A percentile compares a stretch with the other conserved stretches of the same genome.
phyloP scores from a whole-genome alignment of 2,888 invertebrate genomes.

The Helicoverpa assulta region DNA sequence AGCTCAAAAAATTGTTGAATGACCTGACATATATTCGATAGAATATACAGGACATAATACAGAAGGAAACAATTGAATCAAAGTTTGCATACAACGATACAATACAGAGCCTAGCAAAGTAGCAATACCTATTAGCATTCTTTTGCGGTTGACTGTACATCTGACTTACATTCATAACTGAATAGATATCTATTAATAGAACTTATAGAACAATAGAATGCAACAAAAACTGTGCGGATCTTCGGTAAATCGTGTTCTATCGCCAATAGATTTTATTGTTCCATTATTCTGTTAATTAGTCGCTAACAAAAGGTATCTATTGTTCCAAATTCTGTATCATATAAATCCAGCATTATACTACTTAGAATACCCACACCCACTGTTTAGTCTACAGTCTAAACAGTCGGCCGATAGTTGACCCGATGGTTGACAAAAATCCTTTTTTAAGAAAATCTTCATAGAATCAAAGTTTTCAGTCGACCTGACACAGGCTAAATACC shows the following conservation, averaged over 20 bases:
- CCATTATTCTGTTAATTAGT: constrained; percentile 51
- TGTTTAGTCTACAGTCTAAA: too few species aligned
- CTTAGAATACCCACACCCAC: background rate
- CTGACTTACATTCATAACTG: constrained; percentile 23
- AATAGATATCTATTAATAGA: constrained; percentile 35
- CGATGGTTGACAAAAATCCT: too few species aligned
- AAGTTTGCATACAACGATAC: background rate
- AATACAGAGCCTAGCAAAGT: background rate
- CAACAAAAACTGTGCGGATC: constrained; percentile 42
- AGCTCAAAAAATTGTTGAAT: too few species aligned
- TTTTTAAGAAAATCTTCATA: too few species aligned
- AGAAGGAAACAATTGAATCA: background rate
- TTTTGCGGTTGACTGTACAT: constrained; percentile 4
- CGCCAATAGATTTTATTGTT: constrained; percentile 41
- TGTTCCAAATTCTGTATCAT: constrained; percentile 41
- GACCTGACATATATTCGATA: too few species aligned
- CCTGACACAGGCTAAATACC: too few species aligned
- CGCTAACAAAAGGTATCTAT: constrained; percentile 26
- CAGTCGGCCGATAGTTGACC: too few species aligned
- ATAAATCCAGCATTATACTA: constrained; percentile 31
- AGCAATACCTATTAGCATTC: background rate
- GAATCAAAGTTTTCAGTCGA: too few species aligned
- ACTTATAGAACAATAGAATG: constrained; percentile 43
- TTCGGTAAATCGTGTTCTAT: constrained; percentile 30
- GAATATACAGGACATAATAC: too few species aligned